Base-by-base conservation (phyloP, 2,113 vertebrate genomes). In the Brachirus orientalis region DNA sequence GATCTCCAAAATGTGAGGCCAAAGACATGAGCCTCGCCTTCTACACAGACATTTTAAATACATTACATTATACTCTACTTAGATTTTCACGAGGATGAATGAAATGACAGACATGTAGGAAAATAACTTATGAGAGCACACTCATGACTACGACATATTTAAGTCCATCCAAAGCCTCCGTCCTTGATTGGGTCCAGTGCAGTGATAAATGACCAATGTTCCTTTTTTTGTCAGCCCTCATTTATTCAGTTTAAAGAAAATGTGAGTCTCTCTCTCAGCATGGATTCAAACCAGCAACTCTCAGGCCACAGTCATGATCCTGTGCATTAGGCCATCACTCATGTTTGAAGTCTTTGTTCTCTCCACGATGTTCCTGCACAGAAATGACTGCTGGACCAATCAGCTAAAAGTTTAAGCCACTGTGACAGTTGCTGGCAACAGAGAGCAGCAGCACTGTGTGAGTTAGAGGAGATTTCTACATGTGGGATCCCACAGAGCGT, bases 371-470 rank as follows among this genome's bases (percentile, higher is more conserved):
- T 72, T 85, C 75, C 71, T 72, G 73, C 63, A 63, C 41, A 0
- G 64, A 62, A 69, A 66, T 36, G 75, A 75, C 56, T 12, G 55
- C 63, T 19, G 76, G 76, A 64, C 65, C 63, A 7, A 63, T 86
- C 60, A 62, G 84, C 84, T 78, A 60, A 57, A 74, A 47, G 43
- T 48, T 53, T 76, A 82, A 88, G 73, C 78, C 79, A 55, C 76
- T 86, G 86, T 88, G 84, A 90, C 88, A 75, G 84, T 75, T 79
- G 28, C 66, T 88, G 88, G 88, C 88, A 85, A 41, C 68, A 16
- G 53, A 63, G 37, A 66, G 56, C 72, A 72, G 75, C 72, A 56
- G 48, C 75, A 48, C 77, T 48, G 82, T 64, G 45, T 80, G 79
- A 86, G 67, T 78, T 71, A 79, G 73, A 70, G 69, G 65, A 69